phyloP scores from a whole-genome alignment of 2,113 vertebrate species.

The Etia nguti region DNA sequence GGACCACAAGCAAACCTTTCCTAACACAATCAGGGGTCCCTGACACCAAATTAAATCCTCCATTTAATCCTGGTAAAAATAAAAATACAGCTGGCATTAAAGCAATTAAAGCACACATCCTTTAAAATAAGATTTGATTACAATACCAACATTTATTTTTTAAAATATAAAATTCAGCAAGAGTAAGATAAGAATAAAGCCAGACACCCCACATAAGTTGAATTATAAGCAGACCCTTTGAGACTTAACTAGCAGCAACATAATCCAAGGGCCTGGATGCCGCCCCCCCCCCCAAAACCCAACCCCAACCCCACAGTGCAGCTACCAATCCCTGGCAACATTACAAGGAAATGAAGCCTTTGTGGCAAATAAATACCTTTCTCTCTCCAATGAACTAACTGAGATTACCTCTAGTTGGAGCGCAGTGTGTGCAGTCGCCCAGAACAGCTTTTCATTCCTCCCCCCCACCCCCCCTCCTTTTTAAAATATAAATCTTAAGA shows the following conservation, averaged over 20 bases:
- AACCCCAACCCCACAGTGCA: slow-evolving; percentile 41
- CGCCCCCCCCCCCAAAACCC: neutral
- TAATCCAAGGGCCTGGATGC: neutral
- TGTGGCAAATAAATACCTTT: slow-evolving; percentile 35
- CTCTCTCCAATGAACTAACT: neutral
- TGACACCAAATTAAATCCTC: slow-evolving; percentile 7
- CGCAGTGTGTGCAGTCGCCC: neutral
- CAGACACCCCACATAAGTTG: slow-evolving; percentile 20
- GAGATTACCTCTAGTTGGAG: neutral
- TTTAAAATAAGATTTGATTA: slow-evolving; percentile 25
- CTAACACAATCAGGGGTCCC: neutral
- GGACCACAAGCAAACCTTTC: neutral
- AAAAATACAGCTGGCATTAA: slow-evolving; percentile 7
- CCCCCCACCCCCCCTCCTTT: too few species aligned
- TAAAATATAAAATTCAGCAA: slow-evolving; percentile 18
- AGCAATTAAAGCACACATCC: neutral
- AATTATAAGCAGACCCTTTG: slow-evolving; percentile 55
- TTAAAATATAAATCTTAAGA: neutral
- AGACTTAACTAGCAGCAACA: slow-evolving; percentile 63
- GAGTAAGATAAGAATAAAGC: slow-evolving; percentile 26
- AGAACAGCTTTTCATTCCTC: neutral
- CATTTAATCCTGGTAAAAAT: slow-evolving; percentile 8
- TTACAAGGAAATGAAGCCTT: slow-evolving; percentile 20
- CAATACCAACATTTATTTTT: slow-evolving; percentile 2
- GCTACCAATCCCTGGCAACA: slow-evolving; percentile 46